phyloP scores from a whole-genome alignment of 2,113 vertebrate genomes.

The Meleagris gallopavo region DNA sequence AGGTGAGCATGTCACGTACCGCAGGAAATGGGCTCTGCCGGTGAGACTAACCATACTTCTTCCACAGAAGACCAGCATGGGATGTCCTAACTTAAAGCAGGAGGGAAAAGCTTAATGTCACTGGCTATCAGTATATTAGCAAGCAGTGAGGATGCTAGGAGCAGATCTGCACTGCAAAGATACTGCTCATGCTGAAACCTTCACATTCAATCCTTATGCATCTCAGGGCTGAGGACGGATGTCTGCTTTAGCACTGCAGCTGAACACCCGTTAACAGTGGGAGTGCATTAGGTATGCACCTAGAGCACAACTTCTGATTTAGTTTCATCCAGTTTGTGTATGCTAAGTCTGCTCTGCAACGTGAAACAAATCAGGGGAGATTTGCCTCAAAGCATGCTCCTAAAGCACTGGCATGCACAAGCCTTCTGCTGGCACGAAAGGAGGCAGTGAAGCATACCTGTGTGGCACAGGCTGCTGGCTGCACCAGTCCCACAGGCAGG shows the following conservation, averaged over 20 bases:
- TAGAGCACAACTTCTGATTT: neutral
- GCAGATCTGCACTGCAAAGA: neutral
- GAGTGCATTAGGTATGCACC: neutral
- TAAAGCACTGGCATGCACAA: neutral
- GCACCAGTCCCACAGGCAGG: rapidly evolving
- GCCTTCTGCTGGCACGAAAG: neutral
- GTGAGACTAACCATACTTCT: neutral
- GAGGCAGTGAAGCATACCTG: neutral
- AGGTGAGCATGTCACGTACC: neutral
- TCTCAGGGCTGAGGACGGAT: neutral
- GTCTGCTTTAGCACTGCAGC: neutral
- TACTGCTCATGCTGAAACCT: neutral
- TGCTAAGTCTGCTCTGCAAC: neutral
- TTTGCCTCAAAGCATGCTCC: neutral
- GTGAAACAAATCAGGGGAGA: rapidly evolving
- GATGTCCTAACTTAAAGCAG: neutral
- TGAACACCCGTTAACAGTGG: neutral
- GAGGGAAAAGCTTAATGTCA: neutral
- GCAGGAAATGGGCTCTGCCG: neutral
- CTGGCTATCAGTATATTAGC: neutral
- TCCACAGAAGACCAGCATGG: neutral
- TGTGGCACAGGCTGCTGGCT: neutral
- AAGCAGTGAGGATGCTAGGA: neutral
- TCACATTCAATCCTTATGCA: rapidly evolving
- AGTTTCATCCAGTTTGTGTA: neutral